These are phyloP conservation scores for Phaenicophaeus curvirostris DNA, from an alignment of 2,797 vertebrate genomes.

Conservation along the genomic window DNA sequence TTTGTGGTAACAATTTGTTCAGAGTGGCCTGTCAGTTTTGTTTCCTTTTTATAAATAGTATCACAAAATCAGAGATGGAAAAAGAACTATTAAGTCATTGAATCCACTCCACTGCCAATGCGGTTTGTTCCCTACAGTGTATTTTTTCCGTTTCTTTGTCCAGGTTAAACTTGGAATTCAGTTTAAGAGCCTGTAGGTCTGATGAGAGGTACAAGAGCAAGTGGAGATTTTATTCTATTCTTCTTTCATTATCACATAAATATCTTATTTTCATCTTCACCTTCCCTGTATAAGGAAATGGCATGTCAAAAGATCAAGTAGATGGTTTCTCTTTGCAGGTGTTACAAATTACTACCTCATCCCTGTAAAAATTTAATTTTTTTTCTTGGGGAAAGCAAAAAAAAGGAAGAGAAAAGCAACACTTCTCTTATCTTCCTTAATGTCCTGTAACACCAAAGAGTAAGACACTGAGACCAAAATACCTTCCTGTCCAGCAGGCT, in stretches of 20 bases:
- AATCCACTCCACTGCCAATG: neutral
- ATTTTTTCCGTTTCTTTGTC: slow-evolving; percentile 45
- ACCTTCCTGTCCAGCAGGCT: slow-evolving; percentile 16
- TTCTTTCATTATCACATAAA: neutral
- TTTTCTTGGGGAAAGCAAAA: slow-evolving; percentile 31
- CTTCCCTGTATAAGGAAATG: neutral
- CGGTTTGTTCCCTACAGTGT: neutral
- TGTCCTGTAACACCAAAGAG: neutral
- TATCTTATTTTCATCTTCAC: neutral
- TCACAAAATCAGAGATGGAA: slow-evolving; percentile 49
- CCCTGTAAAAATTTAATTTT: slow-evolving; percentile 37
- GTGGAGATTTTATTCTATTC: neutral
- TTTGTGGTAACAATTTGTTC: slow-evolving; percentile 53
- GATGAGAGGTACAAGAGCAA: neutral
- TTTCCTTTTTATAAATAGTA: slow-evolving; percentile 52
- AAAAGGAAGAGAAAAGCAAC: slow-evolving; percentile 31
- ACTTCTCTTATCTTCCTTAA: slow-evolving; percentile 31
- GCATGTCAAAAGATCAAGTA: neutral
- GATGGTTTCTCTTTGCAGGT: slow-evolving; percentile 14
- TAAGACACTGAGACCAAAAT: neutral
- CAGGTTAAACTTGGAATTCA: slow-evolving; percentile 2
- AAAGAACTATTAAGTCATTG: slow-evolving; percentile 34
- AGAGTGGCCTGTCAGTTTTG: slow-evolving; percentile 43
- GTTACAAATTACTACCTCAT: slow-evolving; percentile 35
- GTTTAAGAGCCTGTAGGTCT: neutral